Evolutionary conservation across 2,113 vertebrate species (phyloP), one percentile per base, ranked within the genome.

Genomic region (Semnornis frantzii): DNA sequence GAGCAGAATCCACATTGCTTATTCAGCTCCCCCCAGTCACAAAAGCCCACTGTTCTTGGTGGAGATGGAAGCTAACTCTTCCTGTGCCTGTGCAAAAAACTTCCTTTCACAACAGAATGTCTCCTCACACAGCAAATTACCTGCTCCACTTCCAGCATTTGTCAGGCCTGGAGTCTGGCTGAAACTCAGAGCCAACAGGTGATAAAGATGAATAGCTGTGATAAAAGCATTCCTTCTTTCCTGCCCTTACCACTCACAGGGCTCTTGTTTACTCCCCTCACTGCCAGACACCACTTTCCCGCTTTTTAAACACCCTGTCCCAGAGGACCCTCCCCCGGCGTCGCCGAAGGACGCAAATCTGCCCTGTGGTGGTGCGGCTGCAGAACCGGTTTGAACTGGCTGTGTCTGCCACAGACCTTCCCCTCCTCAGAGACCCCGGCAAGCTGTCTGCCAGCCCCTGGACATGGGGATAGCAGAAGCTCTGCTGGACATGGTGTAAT

Each of bases 401-500:
- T 1, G 1, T 8, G 17, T 4, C 69, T 4, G 0, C 25, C 6
- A 0, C 1, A 1, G 18, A 23, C 31, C 15, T 4, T 5, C 44
- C 65, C 24, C 46, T 10, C 84, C 25, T 72, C 65, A 48, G 24
- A 72, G 31, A 30, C 19, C 9, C 9, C 55, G 0, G 0, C 24
- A 27, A 28, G 23, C 39, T 11, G 5, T 4, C 0, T 9, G 54
- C 15, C 42, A 16, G 25, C 23, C 27, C 16, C 33, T 9, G 44
- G 23, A 37, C 23, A 10, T 0, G 1, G 44, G 25, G 12, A 15
- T 3, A 6, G 0, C 5, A 24, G 2, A 28, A 6, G 5, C 33
- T 20, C 17, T 0, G 1, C 70, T 44, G 42, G 15, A 31, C 28
- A 74, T 27, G 19, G 4, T 1, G 1, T 1, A 1, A 0, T 23